Evolutionary conservation across 2,797 vertebrate genomes (phyloP), one percentile per base, ranked within the genome.

Genomic region (Helostoma temminkii): DNA sequence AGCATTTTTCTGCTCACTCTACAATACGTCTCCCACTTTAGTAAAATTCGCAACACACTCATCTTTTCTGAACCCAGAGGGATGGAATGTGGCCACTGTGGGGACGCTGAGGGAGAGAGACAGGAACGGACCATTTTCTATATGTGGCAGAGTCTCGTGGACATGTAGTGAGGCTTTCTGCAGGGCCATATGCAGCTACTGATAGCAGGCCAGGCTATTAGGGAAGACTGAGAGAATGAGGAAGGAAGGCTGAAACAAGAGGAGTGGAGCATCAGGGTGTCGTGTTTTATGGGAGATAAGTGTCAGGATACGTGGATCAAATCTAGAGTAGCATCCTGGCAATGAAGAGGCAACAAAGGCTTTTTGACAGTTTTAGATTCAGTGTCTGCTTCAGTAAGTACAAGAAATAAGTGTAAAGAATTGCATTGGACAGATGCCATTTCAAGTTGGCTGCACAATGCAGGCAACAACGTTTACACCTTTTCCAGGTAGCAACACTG

Each of bases 101-200:
- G 64, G 30, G 64, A 76, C 36, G 66, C 79, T 3, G n/a, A 68
- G 74, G 39, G 21, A 28, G 61, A 28, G 22, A 76, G 69, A 66
- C 21, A 16, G 59, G 61, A 61, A 76, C 77, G 26, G 77, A 78
- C 66, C 66, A 21, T 67, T 78, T 57, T 52, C 78, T 86, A 86
- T 90, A 87, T 85, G 80, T 69, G 76, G 67, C 60, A 57, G 64
- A 9, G 9, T 67, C 72, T 83, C 21, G 6, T 54, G 62, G 81
- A 80, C 24, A 11, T 41, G 12, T 42, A 61, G 47, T 3, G 15
- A 80, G 71, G 59, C 59, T 83, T 86, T 83, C 75, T 84, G 71
- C 71, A 49, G 74, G 65, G 82, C 77, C 66, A 55, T 82, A 74
- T 71, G 66, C 50, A 81, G 56, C 71, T 81, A 55, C 62, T 85